Percentiles rank a stretch among this genome's conserved stretches.
Evolutionary conservation across 2,113 vertebrate species (phyloP).

Genomic region (Myrmecophaga tridactyla): DNA sequence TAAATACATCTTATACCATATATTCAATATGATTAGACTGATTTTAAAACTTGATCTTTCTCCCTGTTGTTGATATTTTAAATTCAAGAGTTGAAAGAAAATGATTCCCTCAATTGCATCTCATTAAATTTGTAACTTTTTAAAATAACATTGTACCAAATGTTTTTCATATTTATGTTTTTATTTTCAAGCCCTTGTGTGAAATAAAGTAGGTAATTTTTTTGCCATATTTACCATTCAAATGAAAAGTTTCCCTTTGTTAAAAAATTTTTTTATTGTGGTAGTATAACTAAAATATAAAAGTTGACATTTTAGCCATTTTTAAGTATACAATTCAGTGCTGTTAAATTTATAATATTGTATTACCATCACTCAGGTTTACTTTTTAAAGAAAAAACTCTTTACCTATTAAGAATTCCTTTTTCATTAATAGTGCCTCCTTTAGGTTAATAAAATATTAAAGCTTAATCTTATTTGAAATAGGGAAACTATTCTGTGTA

Average conservation of each 20-base stretch:
- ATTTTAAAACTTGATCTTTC: background rate
- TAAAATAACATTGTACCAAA: background rate
- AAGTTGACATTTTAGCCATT: no score
- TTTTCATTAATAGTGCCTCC: constrained; percentile 1
- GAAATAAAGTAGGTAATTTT: background rate
- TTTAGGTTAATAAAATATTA: constrained; percentile 11
- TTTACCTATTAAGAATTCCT: background rate
- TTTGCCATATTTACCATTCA: background rate
- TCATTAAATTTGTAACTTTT: constrained; percentile 12
- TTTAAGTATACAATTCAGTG: no score
- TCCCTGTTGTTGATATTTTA: background rate
- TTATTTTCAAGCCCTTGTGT: background rate
- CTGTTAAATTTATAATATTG: no score
- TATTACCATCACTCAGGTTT: no score
- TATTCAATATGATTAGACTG: background rate
- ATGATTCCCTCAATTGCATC: background rate
- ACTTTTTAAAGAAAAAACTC: background rate
- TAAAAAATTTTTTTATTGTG: no score
- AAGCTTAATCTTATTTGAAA: background rate
- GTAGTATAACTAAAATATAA: no score
- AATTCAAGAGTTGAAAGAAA: background rate
- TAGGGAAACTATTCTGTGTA: background rate
- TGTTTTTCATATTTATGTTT: background rate
- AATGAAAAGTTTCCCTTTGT: background rate
- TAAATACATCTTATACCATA: background rate